phyloP scores from a whole-genome alignment of 1,140 invertebrate genomes.

The Ceratosolen solmsi region DNA sequence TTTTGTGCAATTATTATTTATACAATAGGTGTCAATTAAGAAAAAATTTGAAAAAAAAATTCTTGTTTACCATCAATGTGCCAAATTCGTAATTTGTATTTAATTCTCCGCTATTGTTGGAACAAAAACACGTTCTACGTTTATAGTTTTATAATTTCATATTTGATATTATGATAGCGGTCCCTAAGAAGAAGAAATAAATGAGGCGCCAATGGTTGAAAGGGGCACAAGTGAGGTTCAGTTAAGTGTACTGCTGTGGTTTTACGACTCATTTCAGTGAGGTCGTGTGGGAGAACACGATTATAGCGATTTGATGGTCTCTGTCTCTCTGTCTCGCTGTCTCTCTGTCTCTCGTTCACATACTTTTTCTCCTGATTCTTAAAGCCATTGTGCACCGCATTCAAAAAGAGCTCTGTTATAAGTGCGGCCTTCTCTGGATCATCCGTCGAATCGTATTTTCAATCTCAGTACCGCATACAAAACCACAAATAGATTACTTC shows the following conservation, averaged over 20 bases:
- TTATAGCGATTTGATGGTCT: slow-evolving; percentile 54
- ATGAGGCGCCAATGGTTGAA: not conserved
- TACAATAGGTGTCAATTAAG: too few relatives aligned
- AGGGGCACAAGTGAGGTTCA: not conserved
- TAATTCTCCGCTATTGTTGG: too few relatives aligned
- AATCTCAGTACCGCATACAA: slow-evolving; percentile 27
- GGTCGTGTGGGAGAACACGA: slow-evolving; percentile 63
- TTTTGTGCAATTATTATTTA: too few relatives aligned
- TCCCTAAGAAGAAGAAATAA: not conserved
- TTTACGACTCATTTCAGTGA: slow-evolving; percentile 71
- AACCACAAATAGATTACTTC: not conserved
- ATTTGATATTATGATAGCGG: not conserved
- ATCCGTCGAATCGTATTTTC: slow-evolving; percentile 68
- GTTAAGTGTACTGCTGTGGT: slow-evolving; percentile 56
- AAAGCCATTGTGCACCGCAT: not conserved
- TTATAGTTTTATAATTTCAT: not conserved
- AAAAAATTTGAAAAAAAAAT: not conserved
- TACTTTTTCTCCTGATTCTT: not conserved
- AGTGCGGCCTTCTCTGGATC: slow-evolving; percentile 60
- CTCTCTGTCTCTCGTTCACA: not conserved
- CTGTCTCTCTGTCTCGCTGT: not conserved
- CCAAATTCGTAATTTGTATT: too few relatives aligned
- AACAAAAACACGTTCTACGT: not conserved
- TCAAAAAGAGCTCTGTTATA: slow-evolving; percentile 51
- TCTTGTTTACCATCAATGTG: not conserved